A percentile compares a stretch with the other conserved stretches of the same genome.
These are phyloP conservation scores for Ophiothrix spiculata DNA, from an alignment of 35 echinoderm and acorn worm genomes.

Conservation along the genomic window DNA sequence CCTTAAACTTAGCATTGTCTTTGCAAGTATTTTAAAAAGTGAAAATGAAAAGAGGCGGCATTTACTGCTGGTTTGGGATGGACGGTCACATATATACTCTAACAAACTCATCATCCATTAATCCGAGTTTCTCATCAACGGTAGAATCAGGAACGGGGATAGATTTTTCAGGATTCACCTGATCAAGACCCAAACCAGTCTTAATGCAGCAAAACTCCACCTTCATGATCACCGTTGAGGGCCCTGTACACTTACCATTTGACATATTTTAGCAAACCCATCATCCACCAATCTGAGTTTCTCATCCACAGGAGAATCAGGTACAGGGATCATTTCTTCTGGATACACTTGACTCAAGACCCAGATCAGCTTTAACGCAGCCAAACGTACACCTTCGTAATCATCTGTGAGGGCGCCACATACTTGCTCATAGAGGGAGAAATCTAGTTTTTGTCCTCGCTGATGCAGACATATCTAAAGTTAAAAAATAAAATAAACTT, in stretches of 20 bases:
- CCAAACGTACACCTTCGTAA: conserved; percentile 73
- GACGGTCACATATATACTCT: conserved; percentile 84
- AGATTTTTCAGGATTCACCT: conserved; percentile 84
- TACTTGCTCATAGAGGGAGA: conserved; percentile 69
- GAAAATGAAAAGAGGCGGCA: too few species aligned
- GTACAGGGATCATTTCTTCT: conserved; percentile 65
- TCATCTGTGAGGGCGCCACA: conserved; percentile 77
- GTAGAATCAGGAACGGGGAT: conserved; percentile 39
- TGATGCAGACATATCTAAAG: conserved; percentile 77
- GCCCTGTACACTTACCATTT: conserved; percentile 67
- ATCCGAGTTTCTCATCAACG: conserved; percentile 62
- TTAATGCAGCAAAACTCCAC: conserved; percentile 65
- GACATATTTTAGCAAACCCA: conserved; percentile 94
- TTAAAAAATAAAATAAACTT: not conserved
- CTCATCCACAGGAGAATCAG: conserved; percentile 41
- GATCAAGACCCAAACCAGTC: conserved; percentile 88
- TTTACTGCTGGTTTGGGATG: too few species aligned
- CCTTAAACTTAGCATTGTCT: too few species aligned
- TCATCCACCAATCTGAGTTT: conserved; percentile 86
- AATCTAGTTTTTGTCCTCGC: conserved; percentile 68
- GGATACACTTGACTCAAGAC: conserved; percentile 87
- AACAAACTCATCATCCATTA: conserved; percentile 94
- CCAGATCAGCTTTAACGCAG: conserved; percentile 85
- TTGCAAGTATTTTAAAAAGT: too few species aligned
- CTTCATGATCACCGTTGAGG: conserved; percentile 79